Evolutionary conservation across 2,888 invertebrate genomes (phyloP), one percentile per base, ranked within the genome.

Genomic region (Ligdia adustata): DNA sequence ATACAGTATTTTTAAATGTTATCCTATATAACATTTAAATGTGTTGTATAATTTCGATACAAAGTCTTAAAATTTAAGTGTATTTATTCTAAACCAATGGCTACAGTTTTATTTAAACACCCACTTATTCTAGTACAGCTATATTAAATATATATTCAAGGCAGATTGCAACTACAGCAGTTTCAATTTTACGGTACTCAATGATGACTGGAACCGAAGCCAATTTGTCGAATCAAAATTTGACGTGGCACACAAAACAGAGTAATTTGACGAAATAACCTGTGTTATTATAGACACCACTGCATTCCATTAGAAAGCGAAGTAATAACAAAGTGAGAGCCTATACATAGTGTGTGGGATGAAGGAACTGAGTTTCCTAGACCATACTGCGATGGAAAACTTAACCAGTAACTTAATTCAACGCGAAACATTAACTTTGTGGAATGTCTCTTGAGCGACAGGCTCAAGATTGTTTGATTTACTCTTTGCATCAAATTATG

Each of bases 301-400:
- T 60, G 53, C 55, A 53, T 59, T 44, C 72, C 66, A 69, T 72
- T 74, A 73, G 70, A 75, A 72, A 71, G 68, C 53, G 31, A 31
- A 29, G 57, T 70, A 71, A 73, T 67, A 58, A 61, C 59, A 57
- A 37, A 28, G 28, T 22, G 34, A 12, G 31, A 26, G 15, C n/a
- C 11, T 35, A 12, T 29, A 12, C 27, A 27, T n/a, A 6, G 18
- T 18, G 18, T 18, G 18, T 18, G 18, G 18, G 18, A 18, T 18
- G 18, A n/a, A n/a, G n/a, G n/a, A n/a, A n/a, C n/a, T n/a, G n/a
- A n/a, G n/a, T n/a, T n/a, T n/a, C n/a, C n/a, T n/a, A n/a, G n/a
- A n/a, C n/a, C n/a, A n/a, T n/a, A n/a, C n/a, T n/a, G n/a, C n/a
- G n/a, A n/a, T n/a, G n/a, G n/a, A n/a, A n/a, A n/a, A n/a, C n/a